Evolutionary conservation across 37 sponge, comb jelly and placozoan genomes (phyloP).

Genomic region (Petrosia ficiformis): DNA sequence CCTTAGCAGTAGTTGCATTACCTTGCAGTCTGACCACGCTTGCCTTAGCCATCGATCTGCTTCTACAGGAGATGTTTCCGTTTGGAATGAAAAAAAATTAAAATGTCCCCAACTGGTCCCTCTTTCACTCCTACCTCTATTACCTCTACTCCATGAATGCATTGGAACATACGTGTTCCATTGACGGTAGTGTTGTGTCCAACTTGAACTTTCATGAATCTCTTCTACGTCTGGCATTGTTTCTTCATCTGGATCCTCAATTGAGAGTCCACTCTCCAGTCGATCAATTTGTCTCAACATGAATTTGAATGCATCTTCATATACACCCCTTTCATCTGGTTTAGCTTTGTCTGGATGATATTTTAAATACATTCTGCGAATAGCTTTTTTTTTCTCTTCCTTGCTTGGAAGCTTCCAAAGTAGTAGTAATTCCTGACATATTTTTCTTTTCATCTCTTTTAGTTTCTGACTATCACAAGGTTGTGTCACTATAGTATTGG

Average conservation of each 20-base stretch:
- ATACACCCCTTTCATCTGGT: neutral
- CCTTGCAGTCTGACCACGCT: constrained; percentile 25
- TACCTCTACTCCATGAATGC: neutral
- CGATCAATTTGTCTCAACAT: constrained; percentile 33
- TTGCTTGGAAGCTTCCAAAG: constrained; percentile 32
- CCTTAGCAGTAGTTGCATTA: neutral
- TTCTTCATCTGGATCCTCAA: constrained; percentile 23
- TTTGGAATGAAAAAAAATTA: neutral
- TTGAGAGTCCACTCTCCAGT: no score
- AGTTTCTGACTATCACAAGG: neutral
- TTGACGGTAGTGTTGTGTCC: neutral
- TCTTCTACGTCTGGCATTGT: no score
- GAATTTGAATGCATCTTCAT: constrained; percentile 46
- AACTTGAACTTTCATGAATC: no score
- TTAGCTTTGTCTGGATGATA: no score
- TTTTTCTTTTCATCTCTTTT: neutral
- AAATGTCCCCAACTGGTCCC: neutral
- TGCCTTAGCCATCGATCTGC: constrained; percentile 40
- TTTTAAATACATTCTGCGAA: constrained; percentile 36
- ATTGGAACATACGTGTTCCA: neutral
- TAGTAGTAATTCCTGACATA: constrained; percentile 9
- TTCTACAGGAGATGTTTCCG: constrained; percentile 15
- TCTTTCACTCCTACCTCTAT: neutral
- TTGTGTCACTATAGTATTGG: neutral
- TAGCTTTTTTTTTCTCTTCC: constrained; percentile 37